These are phyloP conservation scores for Vanacampus margaritifer DNA, from an alignment of 2,113 vertebrate species.

Conservation along the genomic window DNA sequence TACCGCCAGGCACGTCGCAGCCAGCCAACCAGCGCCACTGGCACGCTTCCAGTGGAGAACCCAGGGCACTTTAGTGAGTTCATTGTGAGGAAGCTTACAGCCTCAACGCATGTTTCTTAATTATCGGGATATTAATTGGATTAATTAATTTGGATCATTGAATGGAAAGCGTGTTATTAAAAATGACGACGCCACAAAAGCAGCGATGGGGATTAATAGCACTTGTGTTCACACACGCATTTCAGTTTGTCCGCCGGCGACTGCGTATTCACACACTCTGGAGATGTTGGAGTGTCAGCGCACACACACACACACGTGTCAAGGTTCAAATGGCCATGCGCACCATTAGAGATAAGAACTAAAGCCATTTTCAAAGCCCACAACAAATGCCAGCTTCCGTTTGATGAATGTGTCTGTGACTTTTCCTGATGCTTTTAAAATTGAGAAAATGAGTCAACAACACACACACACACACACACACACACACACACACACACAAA, in stretches of 20 bases:
- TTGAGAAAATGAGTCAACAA: constrained; percentile 45
- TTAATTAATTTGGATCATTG: constrained; percentile 78
- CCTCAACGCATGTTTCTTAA: constrained; percentile 63
- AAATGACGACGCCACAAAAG: constrained; percentile 71
- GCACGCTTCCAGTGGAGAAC: constrained; percentile 47
- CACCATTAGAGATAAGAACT: constrained; percentile 58
- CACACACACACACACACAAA: neutral
- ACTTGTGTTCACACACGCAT: constrained; percentile 45
- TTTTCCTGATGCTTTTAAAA: constrained; percentile 40
- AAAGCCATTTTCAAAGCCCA: constrained; percentile 64
- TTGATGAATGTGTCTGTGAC: constrained; percentile 58
- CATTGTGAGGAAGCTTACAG: constrained; percentile 53
- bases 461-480: too few species aligned
- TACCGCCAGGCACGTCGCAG: neutral
- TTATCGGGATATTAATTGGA: constrained; percentile 76
- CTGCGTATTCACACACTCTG: constrained; percentile 15
- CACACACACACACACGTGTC: constrained; percentile 30
- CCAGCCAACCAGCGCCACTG: constrained; percentile 11
- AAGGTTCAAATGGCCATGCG: constrained; percentile 60
- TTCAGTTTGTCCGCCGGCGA: constrained; percentile 4
- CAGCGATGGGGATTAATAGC: constrained; percentile 66
- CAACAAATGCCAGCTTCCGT: constrained; percentile 66
- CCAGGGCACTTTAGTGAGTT: constrained; percentile 46
- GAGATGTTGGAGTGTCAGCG: constrained; percentile 35
- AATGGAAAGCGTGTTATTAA: constrained; percentile 75